Base-by-base conservation (phyloP, 1,140 invertebrate genomes). In the Sycobia sp. region DNA sequence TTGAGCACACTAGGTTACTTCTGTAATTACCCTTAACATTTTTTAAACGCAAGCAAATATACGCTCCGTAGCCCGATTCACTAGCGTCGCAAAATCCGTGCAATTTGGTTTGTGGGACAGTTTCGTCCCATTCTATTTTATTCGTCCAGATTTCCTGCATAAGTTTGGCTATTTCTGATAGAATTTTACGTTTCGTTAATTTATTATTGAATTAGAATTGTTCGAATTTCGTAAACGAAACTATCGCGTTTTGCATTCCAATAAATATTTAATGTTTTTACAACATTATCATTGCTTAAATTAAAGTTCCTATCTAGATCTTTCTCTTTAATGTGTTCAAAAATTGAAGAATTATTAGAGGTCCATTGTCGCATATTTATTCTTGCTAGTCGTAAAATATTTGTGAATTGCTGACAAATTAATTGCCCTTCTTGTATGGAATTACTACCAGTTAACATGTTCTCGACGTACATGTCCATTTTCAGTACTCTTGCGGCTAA, bases 71-170 rank as follows among this genome's bases (percentile, higher is more conserved):
- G n/a, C n/a, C n/a, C n/a, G n/a, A n/a, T n/a, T n/a, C n/a, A n/a
- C n/a, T n/a, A n/a, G n/a, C 60, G 38, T 69, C 62, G n/a, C 59
- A 47, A 55, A 66, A 69, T 10, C 65, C 68, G 38, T 57, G 58
- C 0, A 66, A 16, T 23, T 67, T 32, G 14, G 64, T 46, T 0
- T 27, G 44, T 38, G 62, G 51, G 44, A 67, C 13, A 11, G 54
- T 8, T 22, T 60, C 55, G 32, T 66, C 51, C 58, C 65, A 66
- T 10, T 56, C 38, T 3, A 57, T 16, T 49, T 59, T 58, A 8
- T n/a, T 7, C 18, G 14, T 20, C 60, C 61, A 59, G 29, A 44
- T 18, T 2, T 44, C n/a, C 47, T 63, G 58, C 8, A 66, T 62
- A 36, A 65, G 51, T 38, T 47, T 56, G 2, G 64, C 47, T 32